A percentile compares a stretch with the other conserved stretches of the same genome.
Conservation (phyloP, 2,888 invertebrate species). For the Micoletzkya japonica region DNA sequence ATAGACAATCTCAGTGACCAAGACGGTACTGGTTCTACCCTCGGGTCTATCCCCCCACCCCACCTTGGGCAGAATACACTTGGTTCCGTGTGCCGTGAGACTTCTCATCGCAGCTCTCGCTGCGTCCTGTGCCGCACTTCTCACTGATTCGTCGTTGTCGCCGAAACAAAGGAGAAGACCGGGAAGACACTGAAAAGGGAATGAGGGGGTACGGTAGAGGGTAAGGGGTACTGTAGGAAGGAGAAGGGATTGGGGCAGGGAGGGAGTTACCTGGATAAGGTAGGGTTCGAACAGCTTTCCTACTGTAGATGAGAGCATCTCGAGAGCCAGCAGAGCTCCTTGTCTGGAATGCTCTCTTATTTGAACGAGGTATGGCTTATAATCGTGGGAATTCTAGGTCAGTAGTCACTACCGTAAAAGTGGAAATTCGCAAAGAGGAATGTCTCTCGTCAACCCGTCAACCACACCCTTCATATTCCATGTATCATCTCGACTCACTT, state of each 20-base stretch:
- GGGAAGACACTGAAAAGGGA: slow-evolving; percentile 74
- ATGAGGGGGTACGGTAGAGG: background rate
- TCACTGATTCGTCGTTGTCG: slow-evolving; percentile 87
- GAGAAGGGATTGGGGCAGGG: background rate
- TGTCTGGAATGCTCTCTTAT: slow-evolving; percentile 47
- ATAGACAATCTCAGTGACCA: too few relatives aligned
- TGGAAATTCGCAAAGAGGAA: background rate
- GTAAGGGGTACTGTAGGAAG: background rate
- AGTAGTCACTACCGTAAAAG: too few relatives aligned
- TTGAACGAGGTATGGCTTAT: too few relatives aligned
- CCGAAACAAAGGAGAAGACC: slow-evolving; percentile 92
- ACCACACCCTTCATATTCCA: background rate
- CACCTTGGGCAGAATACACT: slow-evolving; percentile 87
- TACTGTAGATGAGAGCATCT: slow-evolving; percentile 84
- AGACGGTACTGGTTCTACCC: too few relatives aligned
- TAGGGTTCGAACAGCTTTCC: slow-evolving; percentile 97
- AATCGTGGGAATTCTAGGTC: too few relatives aligned
- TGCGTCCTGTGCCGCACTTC: slow-evolving; percentile 91
- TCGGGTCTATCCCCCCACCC: background rate
- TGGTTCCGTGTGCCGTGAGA: slow-evolving; percentile 93
- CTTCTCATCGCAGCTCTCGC: slow-evolving; percentile 81
- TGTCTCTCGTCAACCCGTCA: too few relatives aligned
- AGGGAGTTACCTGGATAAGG: slow-evolving; percentile 76
- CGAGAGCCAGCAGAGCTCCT: slow-evolving; percentile 93
- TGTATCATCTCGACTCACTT: background rate